Conservation (phyloP, 2,888 invertebrate species). For the Perizoma affinitatum region DNA sequence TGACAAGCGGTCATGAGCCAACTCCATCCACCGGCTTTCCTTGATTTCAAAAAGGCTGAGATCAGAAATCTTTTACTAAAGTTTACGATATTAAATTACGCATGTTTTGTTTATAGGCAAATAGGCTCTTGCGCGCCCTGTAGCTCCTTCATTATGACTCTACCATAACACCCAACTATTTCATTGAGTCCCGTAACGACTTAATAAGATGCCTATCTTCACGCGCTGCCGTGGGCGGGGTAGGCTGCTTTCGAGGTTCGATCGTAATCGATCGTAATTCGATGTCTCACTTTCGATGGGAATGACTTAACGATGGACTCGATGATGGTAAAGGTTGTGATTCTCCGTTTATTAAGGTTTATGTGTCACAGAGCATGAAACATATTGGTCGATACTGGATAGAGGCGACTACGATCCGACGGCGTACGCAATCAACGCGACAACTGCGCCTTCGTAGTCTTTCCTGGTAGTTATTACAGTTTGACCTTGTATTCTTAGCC, state of each 20-base stretch:
- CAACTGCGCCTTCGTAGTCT: no score
- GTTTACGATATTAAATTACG: no score
- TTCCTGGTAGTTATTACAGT: no score
- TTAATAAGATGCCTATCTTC: slow-evolving; percentile 59
- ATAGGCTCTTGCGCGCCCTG: neutral
- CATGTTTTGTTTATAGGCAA: no score
- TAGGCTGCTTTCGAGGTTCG: slow-evolving; percentile 54
- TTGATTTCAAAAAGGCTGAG: no score
- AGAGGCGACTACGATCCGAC: slow-evolving; percentile 10
- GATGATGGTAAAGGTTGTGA: slow-evolving; percentile 26
- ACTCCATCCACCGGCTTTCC: no score
- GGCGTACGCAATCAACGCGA: no score
- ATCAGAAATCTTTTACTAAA: no score
- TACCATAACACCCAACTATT: slow-evolving; percentile 27
- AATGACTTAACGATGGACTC: slow-evolving; percentile 37
- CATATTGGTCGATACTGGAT: slow-evolving; percentile 2
- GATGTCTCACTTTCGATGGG: slow-evolving; percentile 58
- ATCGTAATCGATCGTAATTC: slow-evolving; percentile 61
- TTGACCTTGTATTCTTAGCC: no score
- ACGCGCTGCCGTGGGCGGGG: slow-evolving; percentile 52
- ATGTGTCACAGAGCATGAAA: slow-evolving; percentile 14
- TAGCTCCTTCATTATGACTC: slow-evolving; percentile 8
- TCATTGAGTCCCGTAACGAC: slow-evolving; percentile 44
- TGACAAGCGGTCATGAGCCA: no score
- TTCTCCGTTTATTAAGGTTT: slow-evolving; percentile 17